phyloP scores from a whole-genome alignment of 2,113 vertebrate species.

The Heliornis fulica region DNA sequence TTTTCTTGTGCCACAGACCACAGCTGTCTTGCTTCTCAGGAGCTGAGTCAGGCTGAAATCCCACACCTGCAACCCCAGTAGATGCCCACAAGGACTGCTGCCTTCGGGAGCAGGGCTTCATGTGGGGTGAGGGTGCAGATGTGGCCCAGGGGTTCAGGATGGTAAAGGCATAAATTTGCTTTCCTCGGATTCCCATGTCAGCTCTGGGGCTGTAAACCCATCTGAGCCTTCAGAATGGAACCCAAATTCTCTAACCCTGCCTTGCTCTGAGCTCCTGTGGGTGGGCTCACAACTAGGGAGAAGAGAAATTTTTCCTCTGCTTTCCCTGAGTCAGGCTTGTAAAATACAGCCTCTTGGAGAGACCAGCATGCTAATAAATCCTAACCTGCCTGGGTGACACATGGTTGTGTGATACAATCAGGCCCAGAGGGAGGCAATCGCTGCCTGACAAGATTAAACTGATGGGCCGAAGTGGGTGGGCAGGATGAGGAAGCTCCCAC shows the following conservation, averaged over 20 bases:
- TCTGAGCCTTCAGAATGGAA: not conserved
- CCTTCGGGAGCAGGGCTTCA: not conserved
- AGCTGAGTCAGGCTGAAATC: not conserved
- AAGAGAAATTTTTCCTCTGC: not conserved
- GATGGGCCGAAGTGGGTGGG: not conserved
- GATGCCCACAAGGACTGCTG: not conserved
- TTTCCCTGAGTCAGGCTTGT: not conserved
- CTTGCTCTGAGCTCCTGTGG: not conserved
- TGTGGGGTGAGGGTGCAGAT: accelerated
- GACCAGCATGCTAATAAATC: not conserved
- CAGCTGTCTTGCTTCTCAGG: not conserved
- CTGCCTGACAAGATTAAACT: not conserved
- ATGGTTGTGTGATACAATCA: not conserved
- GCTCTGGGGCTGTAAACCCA: no score
- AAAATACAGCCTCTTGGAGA: not conserved
- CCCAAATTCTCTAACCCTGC: not conserved
- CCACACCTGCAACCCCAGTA: not conserved
- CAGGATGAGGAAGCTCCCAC: not conserved
- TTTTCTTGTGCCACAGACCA: not conserved
- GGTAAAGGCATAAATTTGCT: not conserved
- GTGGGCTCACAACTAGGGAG: not conserved
- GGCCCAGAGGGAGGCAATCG: not conserved
- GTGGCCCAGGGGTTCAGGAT: not conserved
- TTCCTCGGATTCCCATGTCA: not conserved
- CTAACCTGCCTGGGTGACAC: not conserved